Base-by-base conservation (phyloP, 2,888 invertebrate genomes). In the Stenichneumon culpator region DNA sequence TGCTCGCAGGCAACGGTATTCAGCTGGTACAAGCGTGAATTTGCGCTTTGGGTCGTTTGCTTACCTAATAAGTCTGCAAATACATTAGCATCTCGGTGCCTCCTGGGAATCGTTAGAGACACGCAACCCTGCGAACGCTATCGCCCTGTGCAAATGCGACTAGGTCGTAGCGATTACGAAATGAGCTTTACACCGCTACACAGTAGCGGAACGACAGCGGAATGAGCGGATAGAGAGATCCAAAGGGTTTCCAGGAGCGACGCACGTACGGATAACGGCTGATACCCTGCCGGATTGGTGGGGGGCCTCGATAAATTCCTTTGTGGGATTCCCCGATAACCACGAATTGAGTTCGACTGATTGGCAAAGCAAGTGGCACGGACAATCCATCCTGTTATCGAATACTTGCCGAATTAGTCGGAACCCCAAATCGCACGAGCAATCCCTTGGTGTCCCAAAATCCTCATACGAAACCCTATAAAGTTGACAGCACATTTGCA, bases 301-400 rank as follows among this genome's bases (percentile, higher is more conserved):
- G 44, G 14, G 39, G 54, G 44, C 54, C 44, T 54, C 54, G 77
- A 78, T 78, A 68, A 67, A 78, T 78, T 78, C 77, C 77, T 78
- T 78, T 78, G 77, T 68, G 77, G 65, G 25, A 68, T 68, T 44
- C 77, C 74, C 44, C 36, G 19, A 54, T 28, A 75, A 47, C 65
- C 75, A 44, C 65, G 28, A 44, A 78, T 57, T 52, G 39, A 78
- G 25, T 54, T 54, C 25, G 68, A 57, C 67, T 68, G 68, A 78
- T 78, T 78, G 77, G 44, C 68, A 78, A 78, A 78, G 77, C 68
- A 39, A 54, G 54, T 32, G 36, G 54, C 22, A 47, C 9, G 39
- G 39, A 54, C 68, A 39, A 68, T 22, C 25, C 57, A 11, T 39
- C 60, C 25, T 4, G 28, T 44, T 44, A 44, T 60, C 22, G 39